Evolutionary conservation across 2,113 vertebrate genomes (phyloP).

Genomic region (Sisor rabdophorus): DNA sequence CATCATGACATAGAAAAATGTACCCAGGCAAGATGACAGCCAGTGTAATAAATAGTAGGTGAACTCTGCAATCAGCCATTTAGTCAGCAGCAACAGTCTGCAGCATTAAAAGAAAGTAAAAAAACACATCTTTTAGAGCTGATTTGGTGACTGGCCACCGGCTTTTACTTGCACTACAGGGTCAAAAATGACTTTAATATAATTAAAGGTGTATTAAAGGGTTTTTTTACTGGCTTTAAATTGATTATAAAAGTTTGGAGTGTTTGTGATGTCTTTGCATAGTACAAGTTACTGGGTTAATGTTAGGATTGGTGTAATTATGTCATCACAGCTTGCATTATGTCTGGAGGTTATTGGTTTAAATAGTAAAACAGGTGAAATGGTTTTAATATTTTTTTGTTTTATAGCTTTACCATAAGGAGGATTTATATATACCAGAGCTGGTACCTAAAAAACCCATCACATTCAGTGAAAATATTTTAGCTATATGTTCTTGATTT

Average conservation of each 20-base stretch:
- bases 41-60: constrained; percentile 15
- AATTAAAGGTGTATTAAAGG: neutral
- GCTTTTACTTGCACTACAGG: neutral
- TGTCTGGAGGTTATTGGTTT: neutral
- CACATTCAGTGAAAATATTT: too few relatives aligned
- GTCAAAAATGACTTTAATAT: neutral
- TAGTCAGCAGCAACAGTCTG: neutral
- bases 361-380: neutral
- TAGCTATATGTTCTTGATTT: neutral
- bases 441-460: neutral
- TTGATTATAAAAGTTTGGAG: neutral
- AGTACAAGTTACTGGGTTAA: neutral
- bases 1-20: constrained; percentile 18
- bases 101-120: neutral
- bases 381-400: neutral
- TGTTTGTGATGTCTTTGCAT: neutral
- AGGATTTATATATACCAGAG: neutral
- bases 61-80: constrained; percentile 8
- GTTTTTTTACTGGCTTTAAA: neutral
- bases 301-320: neutral
- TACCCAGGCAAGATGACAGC: neutral
- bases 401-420: neutral
- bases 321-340: neutral
- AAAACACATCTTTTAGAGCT: neutral
- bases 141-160: neutral